Percentiles rank a stretch among this genome's conserved stretches.
These are phyloP conservation scores for Drosophila algonquin DNA, from an alignment of 2,888 invertebrate genomes.

Conservation along the genomic window DNA sequence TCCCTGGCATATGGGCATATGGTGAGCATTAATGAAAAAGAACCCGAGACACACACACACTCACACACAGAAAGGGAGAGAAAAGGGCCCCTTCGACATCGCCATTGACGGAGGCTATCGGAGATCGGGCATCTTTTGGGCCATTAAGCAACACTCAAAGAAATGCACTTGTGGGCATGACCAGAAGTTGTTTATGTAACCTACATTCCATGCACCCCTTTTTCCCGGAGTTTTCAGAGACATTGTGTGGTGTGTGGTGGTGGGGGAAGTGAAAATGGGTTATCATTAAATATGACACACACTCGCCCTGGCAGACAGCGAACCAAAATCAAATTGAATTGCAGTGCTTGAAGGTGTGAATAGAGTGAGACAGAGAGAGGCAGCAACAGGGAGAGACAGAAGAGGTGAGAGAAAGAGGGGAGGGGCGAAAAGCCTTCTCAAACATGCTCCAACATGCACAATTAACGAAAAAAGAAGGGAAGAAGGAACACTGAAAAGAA, in stretches of 20 bases:
- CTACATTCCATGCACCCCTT: conserved; percentile 51
- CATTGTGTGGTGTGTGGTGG: neutral
- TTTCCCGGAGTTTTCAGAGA: conserved; percentile 33
- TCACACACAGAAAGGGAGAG: neutral
- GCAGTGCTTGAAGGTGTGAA: conserved; percentile 31
- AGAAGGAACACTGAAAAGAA: conserved; percentile 20
- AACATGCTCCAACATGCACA: conserved; percentile 40
- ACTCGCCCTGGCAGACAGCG: conserved; percentile 10
- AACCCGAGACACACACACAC: neutral
- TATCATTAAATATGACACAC: conserved; percentile 67
- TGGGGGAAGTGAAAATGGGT: conserved; percentile 53
- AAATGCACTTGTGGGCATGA: conserved; percentile 63
- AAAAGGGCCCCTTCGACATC: conserved; percentile 11
- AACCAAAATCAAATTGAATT: conserved; percentile 35
- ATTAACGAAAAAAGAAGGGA: conserved; percentile 49
- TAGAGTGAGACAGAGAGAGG: conserved; percentile 12
- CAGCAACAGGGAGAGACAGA: neutral
- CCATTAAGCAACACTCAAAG: conserved; percentile 46
- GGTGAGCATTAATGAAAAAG: conserved; percentile 36
- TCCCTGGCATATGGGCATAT: conserved; percentile 60
- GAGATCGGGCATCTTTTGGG: conserved; percentile 36
- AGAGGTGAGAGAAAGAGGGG: conserved; percentile 7
- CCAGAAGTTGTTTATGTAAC: conserved; percentile 67
- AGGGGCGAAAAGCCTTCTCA: conserved; percentile 24
- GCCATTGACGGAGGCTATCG: conserved; percentile 18